phyloP scores from a whole-genome alignment of 2,888 invertebrate genomes.

The Siphonodentalium dalli region DNA sequence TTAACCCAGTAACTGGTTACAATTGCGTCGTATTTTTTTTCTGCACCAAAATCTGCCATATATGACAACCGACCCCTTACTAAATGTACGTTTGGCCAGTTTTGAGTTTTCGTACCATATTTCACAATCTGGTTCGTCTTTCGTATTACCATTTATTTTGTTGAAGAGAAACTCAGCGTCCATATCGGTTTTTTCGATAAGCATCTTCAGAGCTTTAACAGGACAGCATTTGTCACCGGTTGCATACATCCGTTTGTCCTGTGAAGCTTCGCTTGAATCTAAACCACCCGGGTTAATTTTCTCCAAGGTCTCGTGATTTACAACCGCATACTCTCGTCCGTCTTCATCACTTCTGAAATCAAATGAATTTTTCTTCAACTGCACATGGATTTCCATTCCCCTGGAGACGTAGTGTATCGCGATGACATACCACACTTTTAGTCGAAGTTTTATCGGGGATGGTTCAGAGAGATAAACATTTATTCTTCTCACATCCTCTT shows the following conservation, averaged over 20 bases:
- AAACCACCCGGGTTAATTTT: conserved; percentile 9
- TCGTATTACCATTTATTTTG: too few species aligned
- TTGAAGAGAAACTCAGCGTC: too few species aligned
- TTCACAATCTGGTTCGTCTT: too few species aligned
- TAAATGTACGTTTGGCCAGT: too few species aligned
- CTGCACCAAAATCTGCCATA: too few species aligned
- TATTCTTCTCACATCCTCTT: neutral
- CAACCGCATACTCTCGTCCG: neutral
- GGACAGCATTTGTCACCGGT: conserved; percentile 3
- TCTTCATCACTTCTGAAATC: neutral
- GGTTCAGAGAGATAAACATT: neutral
- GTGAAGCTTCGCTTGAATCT: neutral
- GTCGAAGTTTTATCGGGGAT: conserved; percentile 1
- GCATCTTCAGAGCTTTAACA: neutral
- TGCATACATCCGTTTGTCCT: conserved; percentile 15
- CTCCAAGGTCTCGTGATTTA: conserved; percentile 6
- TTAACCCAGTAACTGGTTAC: too few species aligned
- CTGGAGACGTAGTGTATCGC: conserved; percentile 10
- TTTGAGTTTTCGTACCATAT: too few species aligned
- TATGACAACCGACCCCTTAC: too few species aligned
- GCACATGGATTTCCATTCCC: conserved; percentile 11
- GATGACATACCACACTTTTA: conserved; percentile 12
- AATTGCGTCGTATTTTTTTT: too few species aligned
- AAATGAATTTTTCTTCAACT: neutral
- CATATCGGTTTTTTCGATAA: neutral